A percentile compares a stretch with the other conserved stretches of the same genome.
phyloP scores from a whole-genome alignment of 2,113 vertebrate species.

The Nothoprocta perdicaria region DNA sequence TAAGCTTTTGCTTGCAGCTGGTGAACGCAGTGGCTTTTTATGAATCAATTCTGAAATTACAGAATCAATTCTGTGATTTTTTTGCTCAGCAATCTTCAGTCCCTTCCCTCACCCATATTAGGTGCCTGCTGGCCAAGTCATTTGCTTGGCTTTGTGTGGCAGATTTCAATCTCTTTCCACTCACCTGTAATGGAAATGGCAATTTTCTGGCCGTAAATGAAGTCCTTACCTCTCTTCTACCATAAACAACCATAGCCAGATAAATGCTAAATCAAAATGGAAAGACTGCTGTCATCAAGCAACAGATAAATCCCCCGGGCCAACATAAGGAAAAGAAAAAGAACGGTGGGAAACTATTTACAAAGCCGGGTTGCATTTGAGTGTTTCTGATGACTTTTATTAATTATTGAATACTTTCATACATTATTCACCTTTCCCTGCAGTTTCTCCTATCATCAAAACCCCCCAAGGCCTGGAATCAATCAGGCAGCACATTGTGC shows the following conservation, averaged over 20 bases:
- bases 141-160: background rate
- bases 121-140: background rate
- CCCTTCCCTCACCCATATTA: background rate
- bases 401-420: slow-evolving; percentile 34
- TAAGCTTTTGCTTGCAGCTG: background rate
- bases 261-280: background rate
- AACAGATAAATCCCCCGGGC: background rate
- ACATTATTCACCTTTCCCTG: slow-evolving; percentile 27
- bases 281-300: background rate
- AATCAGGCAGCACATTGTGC: background rate
- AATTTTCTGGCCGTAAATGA: background rate
- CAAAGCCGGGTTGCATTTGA: background rate
- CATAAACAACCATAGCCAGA: background rate
- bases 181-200: background rate
- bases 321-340: background rate
- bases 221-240: background rate
- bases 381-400: slow-evolving; percentile 14
- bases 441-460: background rate
- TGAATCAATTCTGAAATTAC: too few relatives aligned
- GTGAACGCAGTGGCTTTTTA: background rate
- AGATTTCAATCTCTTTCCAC: background rate
- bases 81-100: background rate
- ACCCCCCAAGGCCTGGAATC: background rate
- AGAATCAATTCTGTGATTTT: too few relatives aligned
- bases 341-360: background rate